Evolutionary conservation across 2,888 invertebrate genomes (phyloP), one percentile per base, ranked within the genome.

Genomic region (Lottia gigantea): DNA sequence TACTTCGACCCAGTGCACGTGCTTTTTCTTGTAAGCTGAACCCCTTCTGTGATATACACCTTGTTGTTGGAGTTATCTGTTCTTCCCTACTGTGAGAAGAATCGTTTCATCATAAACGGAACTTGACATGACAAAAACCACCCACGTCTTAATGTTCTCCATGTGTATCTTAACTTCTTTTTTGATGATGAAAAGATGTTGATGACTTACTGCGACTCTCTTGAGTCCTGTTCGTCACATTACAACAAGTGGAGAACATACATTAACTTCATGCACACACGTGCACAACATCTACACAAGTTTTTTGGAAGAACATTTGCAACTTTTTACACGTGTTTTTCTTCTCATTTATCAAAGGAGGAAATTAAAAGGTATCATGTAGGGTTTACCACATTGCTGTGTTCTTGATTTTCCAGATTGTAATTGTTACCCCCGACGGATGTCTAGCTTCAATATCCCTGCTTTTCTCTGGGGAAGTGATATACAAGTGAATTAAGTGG

Each of bases 41-140:
- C 19, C 55, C 55, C 55, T 23, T 55, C 55, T 23, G 55, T 12
- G 55, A 23, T 14, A 23, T 23, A 55, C 55, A 55, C 55, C 55
- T 55, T 55, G 23, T 55, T 55, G 19, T 55, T 55, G 15, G 55
- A 55, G 55, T 55, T 23, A 55, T 55, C 55, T 23, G 11, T 23
- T 23, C 55, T 23, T 55, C 23, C 55, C 55, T 23, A 23, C 55
- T 55, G 55, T 23, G 55, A 23, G 55, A 55, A 23, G 23, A 55
- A 55, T 55, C 55, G 23, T 55, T 55, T 55, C 55, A 55, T 55
- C 55, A 55, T 55, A 55, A 55, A 55, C 55, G 23, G 55, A 55
- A 55, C 55, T 55, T 55, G 55, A 55, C 55, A 23, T 55, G 55
- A 55, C 55, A 55, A 55, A 55, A 55, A 55, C 55, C 55, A 55